Base-by-base conservation (phyloP, 1,140 invertebrate species). In the Caenorhabditis briggsae region DNA sequence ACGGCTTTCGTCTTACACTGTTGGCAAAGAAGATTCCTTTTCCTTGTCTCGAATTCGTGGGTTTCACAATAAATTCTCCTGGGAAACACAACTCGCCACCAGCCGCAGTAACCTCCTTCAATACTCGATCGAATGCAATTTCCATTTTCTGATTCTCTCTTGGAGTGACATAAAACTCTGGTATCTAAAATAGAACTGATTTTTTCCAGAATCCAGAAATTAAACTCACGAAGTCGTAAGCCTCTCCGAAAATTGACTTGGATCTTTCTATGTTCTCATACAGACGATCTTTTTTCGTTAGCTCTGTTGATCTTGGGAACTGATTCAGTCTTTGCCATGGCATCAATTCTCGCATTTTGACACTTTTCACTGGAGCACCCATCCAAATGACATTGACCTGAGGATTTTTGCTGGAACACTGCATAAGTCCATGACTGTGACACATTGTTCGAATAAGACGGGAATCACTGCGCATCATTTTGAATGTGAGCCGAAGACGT, bases 251-350 rank as follows among this genome's bases (percentile, higher is more conserved):
- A 25, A 88, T 61, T 7, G 50, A 33, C 53, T 82, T 64, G 2
- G 85, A 59, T 61, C 88, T 50, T 14, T 53, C 88, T 20, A 89
- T 84, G 56, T 89, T 89, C 41, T 82, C 61, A 87, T 91, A 94
- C 12, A 93, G 90, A 82, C 93, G 90, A 85, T 94, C 93, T 89
- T 94, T 94, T 82, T 93, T 90, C 83, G 93, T 94, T 25, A 94
- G 85, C 90, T 94, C 88, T 33, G 41, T 82, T 11, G 78, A 59
- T 43, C 88, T 53, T 16, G 88, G 88, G 33, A 89, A 89, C 50
- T 86, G 65, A 59, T 89, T 89, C 43, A 89, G 55, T 33, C 88
- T 18, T 43, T 89, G 87, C 82, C 86, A 78, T 11, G 70, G 70
- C 70, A 78, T 78, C 5, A 78, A 9, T 23, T 78, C 70, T 50